phyloP scores from a whole-genome alignment of 2,888 invertebrate species.

The Nipponacmea schrenckii region DNA sequence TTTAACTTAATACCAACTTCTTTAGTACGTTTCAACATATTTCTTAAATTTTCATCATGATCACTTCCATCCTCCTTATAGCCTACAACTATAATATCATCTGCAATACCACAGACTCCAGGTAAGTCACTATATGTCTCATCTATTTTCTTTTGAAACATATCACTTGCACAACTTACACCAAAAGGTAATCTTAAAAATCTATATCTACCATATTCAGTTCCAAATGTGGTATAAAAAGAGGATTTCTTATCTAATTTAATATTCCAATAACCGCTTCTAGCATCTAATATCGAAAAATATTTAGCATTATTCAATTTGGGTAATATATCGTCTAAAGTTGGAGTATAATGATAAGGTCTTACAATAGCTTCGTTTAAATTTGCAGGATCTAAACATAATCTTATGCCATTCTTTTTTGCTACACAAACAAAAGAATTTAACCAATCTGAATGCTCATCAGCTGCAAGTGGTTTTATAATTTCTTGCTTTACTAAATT shows the following conservation, averaged over 20 bases:
- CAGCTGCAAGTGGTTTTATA: background rate
- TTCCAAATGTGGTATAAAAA: background rate
- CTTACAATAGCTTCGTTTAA: constrained; percentile 1
- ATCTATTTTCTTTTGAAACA: constrained; percentile 8
- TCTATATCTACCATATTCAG: background rate
- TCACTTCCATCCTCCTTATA: background rate
- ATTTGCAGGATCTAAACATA: background rate
- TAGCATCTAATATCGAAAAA: background rate
- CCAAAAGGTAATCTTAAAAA: background rate
- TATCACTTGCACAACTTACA: background rate
- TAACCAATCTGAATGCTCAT: background rate
- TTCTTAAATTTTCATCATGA: constrained; percentile 5
- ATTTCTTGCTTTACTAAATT: background rate
- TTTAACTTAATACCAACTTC: background rate
- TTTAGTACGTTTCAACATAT: background rate
- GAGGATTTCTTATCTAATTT: constrained; percentile 3
- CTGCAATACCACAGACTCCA: background rate
- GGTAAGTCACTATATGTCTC: background rate
- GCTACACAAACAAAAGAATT: constrained; percentile 2
- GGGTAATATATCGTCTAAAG: background rate
- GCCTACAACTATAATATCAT: background rate
- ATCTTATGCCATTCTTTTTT: background rate
- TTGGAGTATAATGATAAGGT: constrained; percentile 2
- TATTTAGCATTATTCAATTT: background rate
- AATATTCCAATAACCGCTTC: background rate